A percentile compares a stretch with the other conserved stretches of the same genome.
Conservation (phyloP, 2,113 vertebrate genomes). For the Pao palembangensis region DNA sequence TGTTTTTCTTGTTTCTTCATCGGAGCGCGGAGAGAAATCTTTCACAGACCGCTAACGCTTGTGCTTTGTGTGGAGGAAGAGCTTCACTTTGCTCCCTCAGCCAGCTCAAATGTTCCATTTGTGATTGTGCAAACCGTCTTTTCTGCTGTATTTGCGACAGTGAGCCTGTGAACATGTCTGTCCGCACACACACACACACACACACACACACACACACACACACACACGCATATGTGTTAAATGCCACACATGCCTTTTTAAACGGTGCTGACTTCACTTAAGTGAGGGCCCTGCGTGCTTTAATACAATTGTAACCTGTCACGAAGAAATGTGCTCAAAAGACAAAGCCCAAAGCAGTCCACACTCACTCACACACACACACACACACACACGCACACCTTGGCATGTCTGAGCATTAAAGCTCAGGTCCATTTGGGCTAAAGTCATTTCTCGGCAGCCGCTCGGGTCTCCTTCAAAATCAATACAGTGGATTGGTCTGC, state of each 20-base stretch:
- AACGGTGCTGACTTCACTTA: constrained; percentile 64
- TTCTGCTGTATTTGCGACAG: constrained; percentile 19
- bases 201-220: background rate
- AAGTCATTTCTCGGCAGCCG: constrained; percentile 50
- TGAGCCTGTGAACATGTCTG: constrained; percentile 15
- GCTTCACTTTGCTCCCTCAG: too few relatives aligned
- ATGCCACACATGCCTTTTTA: constrained; percentile 65
- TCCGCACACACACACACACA: background rate
- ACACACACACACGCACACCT: constrained; percentile 11
- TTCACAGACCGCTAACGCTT: too few relatives aligned
- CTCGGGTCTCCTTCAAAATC: constrained; percentile 63
- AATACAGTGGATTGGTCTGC: constrained; percentile 57
- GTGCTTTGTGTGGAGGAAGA: too few relatives aligned
- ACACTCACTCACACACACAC: background rate
- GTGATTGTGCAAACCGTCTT: constrained; percentile 54
- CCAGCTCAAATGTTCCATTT: constrained; percentile 55
- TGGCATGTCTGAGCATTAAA: constrained; percentile 31
- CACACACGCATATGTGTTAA: constrained; percentile 29
- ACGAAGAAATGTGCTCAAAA: background rate
- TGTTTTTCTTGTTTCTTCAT: too few relatives aligned
- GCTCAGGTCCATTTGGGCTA: constrained; percentile 36
- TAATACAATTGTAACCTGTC: constrained; percentile 31
- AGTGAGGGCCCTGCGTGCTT: constrained; percentile 26
- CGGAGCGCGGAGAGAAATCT: too few relatives aligned
- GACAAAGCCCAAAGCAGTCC: constrained; percentile 7